Evolutionary conservation across 2,113 vertebrate genomes (phyloP).

Genomic region (Tetrax tetrax): DNA sequence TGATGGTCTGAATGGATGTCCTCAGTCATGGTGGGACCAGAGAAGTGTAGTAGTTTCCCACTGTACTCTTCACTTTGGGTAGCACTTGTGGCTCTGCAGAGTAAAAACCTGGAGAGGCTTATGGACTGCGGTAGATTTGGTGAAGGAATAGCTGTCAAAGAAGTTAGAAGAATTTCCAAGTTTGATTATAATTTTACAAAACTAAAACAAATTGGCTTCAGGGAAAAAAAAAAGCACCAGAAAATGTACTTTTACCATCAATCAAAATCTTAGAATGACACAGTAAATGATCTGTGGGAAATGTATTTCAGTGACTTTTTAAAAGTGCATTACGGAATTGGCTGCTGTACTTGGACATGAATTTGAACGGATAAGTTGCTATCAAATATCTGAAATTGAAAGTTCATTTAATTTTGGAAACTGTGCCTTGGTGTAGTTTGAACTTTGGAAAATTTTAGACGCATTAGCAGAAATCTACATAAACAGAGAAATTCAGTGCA

Average conservation of each 20-base stretch:
- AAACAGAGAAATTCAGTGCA: background rate
- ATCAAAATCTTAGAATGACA: background rate
- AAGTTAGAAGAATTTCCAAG: background rate
- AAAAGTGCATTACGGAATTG: background rate
- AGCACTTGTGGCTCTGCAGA: background rate
- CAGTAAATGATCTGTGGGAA: background rate
- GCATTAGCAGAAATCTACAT: background rate
- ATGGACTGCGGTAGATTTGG: background rate
- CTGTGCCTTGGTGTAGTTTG: background rate
- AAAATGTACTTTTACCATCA: background rate
- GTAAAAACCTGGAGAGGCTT: background rate
- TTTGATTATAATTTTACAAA: background rate
- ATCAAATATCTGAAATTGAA: constrained; percentile 12
- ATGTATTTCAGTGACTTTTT: background rate
- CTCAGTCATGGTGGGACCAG: background rate
- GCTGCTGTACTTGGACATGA: background rate
- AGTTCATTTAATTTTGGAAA: constrained; percentile 14
- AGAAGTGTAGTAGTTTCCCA: background rate
- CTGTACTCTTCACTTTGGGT: background rate
- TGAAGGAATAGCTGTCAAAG: background rate
- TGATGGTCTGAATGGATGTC: background rate
- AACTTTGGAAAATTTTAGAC: constrained; percentile 3
- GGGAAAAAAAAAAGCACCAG: background rate
- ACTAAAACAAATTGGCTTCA: background rate
- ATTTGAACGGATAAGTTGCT: background rate